Evolutionary conservation across 2,113 vertebrate species (phyloP), one percentile per base, ranked within the genome.

Genomic region (Phylloscopus whistleri): DNA sequence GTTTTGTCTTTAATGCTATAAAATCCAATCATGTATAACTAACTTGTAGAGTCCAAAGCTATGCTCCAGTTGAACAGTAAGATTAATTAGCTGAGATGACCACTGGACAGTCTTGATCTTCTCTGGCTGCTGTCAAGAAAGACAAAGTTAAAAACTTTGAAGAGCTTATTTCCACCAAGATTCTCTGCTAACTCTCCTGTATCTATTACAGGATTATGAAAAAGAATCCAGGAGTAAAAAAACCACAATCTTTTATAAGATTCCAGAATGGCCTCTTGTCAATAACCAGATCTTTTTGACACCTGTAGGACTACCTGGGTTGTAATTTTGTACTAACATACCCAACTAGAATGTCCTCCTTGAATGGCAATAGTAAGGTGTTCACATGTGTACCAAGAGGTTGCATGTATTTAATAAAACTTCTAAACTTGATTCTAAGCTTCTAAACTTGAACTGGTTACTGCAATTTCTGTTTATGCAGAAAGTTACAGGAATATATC

Each of bases 191-290:
- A 52, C 31, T 44, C 6, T 30, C 4, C 5, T 41, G 1, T 21
- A 24, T 27, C 24, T 31, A 6, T 20, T 5, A 20, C 13, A 55
- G 4, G 11, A 56, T 41, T 17, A 17, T 7, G 31, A 55, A 75
- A 53, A 46, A 56, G 13, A 21, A 8, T 1, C 5, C 6, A 77
- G 21, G 11, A 53, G 19, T 16, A 26, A 72, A 59, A 49, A 22
- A 2, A 3, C 4, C 2, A 3, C 2, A 3, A 3, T 5, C 11
- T 23, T 68, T 76, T 48, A 60, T 10, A 44, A 31, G 28, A 46
- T 4, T 68, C 31, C 9, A 77, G 31, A 37, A 19, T 31, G 27
- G 7, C 19, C 12, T 83, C 3, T 11, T 24, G 10, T 30, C 19
- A 35, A 28, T 52, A 66, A 28, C 7, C 2, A 16, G 30, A 43